These are phyloP conservation scores for Gerris buenoi DNA, from an alignment of 1,140 invertebrate genomes.

Conservation along the genomic window DNA sequence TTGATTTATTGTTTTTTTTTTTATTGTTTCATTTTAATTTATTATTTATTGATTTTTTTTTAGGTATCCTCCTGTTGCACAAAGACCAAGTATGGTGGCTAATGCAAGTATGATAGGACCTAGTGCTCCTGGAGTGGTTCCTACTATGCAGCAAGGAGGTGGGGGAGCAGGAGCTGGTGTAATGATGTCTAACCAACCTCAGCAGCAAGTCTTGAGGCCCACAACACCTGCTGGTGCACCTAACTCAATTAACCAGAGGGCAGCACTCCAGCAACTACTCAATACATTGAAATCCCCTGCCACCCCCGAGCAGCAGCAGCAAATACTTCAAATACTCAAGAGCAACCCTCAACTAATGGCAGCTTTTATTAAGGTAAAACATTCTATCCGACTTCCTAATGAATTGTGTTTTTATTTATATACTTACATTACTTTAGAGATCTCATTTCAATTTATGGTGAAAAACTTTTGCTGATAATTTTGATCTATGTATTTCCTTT, in stretches of 20 bases:
- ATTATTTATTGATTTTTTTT: not conserved
- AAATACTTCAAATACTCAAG: constrained; percentile 83
- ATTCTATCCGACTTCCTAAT: no score
- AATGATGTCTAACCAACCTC: constrained; percentile 26
- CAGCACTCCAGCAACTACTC: constrained; percentile 77
- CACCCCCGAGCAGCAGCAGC: constrained; percentile 82
- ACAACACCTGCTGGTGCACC: constrained; percentile 12
- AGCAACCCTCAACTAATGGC: constrained; percentile 92
- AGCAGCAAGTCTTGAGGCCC: constrained; percentile 1
- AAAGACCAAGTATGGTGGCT: not conserved
- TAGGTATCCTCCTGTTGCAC: not conserved
- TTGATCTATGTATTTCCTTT: no score
- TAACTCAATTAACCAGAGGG: constrained; percentile 35
- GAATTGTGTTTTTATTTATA: no score
- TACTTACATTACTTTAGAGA: no score
- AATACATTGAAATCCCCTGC: constrained; percentile 73
- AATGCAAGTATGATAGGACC: not conserved
- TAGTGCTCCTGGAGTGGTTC: constrained; percentile 7
- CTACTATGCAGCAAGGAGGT: constrained; percentile 19
- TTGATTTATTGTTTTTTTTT: no score
- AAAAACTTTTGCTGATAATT: no score
- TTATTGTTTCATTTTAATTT: no score
- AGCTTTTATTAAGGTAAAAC: constrained; percentile 87
- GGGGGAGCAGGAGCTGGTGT: constrained; percentile 23
- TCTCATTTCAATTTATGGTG: no score